A percentile compares a stretch with the other conserved stretches of the same genome.
phyloP scores from a whole-genome alignment of 2,888 invertebrate genomes.

The Dicyrtoma fusca region DNA sequence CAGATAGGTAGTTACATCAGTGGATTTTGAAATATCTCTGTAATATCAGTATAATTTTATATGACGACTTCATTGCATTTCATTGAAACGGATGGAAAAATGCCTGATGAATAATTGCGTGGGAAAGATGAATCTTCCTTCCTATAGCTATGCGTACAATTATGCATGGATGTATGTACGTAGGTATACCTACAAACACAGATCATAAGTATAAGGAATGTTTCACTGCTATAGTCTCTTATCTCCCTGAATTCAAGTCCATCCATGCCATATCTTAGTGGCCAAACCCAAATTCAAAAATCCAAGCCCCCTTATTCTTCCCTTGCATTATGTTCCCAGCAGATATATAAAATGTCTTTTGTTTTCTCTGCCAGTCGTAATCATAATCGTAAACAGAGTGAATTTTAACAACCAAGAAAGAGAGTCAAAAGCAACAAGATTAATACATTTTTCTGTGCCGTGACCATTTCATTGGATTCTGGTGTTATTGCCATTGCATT shows the following conservation, averaged over 20 bases:
- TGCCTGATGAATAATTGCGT: slow-evolving; percentile 9
- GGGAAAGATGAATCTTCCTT: slow-evolving; percentile 13
- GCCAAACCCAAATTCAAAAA: background rate
- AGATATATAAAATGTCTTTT: background rate
- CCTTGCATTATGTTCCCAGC: background rate
- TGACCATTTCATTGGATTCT: too few relatives aligned
- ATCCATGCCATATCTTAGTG: background rate
- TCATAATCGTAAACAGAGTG: background rate
- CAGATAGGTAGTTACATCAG: too few relatives aligned
- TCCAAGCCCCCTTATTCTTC: background rate
- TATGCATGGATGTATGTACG: background rate
- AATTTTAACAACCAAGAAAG: too few relatives aligned
- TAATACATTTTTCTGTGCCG: too few relatives aligned
- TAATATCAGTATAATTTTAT: too few relatives aligned
- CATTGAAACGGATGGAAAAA: too few relatives aligned
- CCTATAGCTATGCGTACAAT: background rate
- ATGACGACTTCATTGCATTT: too few relatives aligned
- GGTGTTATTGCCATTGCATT: too few relatives aligned
- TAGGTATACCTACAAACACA: background rate
- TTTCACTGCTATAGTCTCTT: background rate
- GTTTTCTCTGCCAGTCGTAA: slow-evolving; percentile 6
- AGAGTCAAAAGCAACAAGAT: too few relatives aligned
- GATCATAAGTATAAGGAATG: background rate
- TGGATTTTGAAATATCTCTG: too few relatives aligned
- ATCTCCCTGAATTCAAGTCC: too few relatives aligned